Evolutionary conservation across 2,888 invertebrate genomes (phyloP), one percentile per base, ranked within the genome.

Genomic region (Endotricha flammealis): DNA sequence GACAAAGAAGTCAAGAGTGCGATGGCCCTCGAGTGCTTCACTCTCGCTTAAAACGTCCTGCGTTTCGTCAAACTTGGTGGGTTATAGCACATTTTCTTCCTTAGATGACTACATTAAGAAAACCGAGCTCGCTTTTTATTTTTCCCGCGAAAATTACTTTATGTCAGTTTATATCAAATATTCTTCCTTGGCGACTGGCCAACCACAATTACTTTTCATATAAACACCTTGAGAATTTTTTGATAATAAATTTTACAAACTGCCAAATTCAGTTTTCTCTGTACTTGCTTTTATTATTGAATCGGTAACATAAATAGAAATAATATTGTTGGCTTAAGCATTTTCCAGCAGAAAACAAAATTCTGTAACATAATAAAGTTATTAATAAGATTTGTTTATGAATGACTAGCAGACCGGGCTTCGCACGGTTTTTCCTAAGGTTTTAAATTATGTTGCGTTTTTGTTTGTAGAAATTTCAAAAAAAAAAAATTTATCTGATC

Each of bases 1-100:
- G 63, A 69, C 69, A 67, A 64, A 65, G 65, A 57, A 63, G 64
- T 50, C 48, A 51, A 54, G 46, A 39, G 46, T 37, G 48, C 51
- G 59, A 65, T 56, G 60, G 60, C 59, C 57, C 57, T 53, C 53
- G 45, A 66, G 59, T 56, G 57, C 45, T 67, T 61, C 53, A 10
- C 43, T 29, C 32, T 42, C 37, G 40, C 52, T 55, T 56, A 53
- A 48, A 55, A 40, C 51, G 53, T 50, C 46, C 46, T 39, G 46
- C 48, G 49, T 57, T 53, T 55, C 50, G 46, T 44, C 42, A 50
- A 54, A 57, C 51, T 52, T 50, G 45, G 50, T 32, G 48, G 43
- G 46, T 51, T 48, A 46, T 39, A 36, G 50, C 40, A 39, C 42
- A 23, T 13, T 27, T 20, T 35, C 29, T 13, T 31, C 12, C 13